phyloP scores from a whole-genome alignment of 92 coral and sea anemone genomes.

The Porites divaricata region DNA sequence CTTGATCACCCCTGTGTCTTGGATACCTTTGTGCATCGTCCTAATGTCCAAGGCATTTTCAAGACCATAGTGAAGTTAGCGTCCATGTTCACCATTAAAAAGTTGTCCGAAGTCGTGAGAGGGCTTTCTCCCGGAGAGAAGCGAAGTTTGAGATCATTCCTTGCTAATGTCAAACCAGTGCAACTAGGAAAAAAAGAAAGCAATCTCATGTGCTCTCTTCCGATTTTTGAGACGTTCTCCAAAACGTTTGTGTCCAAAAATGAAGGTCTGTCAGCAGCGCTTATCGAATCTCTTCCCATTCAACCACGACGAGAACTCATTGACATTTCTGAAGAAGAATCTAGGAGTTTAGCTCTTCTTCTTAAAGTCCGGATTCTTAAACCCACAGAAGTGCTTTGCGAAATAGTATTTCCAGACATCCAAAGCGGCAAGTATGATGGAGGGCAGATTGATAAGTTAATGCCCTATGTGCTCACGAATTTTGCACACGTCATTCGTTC shows the following conservation, averaged over 20 bases:
- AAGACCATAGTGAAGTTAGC: conserved; percentile 45
- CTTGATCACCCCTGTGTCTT: conserved; percentile 48
- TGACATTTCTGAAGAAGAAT: conserved; percentile 48
- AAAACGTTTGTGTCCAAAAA: conserved; percentile 28
- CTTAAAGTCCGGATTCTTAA: conserved; percentile 43
- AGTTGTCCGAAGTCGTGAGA: neutral
- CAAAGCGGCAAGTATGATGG: conserved; percentile 36
- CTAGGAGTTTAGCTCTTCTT: conserved; percentile 52
- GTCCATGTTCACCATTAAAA: neutral
- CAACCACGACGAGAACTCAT: conserved; percentile 35
- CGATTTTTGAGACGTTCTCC: conserved; percentile 63
- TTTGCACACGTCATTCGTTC: neutral
- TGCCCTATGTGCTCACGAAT: conserved; percentile 46
- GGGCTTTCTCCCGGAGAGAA: conserved; percentile 15
- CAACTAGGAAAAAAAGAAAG: neutral
- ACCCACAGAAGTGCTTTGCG: conserved; percentile 44
- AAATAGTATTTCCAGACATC: conserved; percentile 56
- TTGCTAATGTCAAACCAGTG: conserved; percentile 14
- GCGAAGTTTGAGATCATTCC: conserved; percentile 53
- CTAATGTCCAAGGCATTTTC: conserved; percentile 57
- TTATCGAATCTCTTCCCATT: conserved; percentile 56
- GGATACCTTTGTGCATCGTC: conserved; percentile 52
- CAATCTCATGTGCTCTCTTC: conserved; percentile 25
- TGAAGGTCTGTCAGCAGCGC: conserved; percentile 41
- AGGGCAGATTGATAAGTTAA: conserved; percentile 57